Percentiles rank a stretch among this genome's conserved stretches.
Conservation (phyloP, 2,888 invertebrate genomes). For the Isoperla grammatica region DNA sequence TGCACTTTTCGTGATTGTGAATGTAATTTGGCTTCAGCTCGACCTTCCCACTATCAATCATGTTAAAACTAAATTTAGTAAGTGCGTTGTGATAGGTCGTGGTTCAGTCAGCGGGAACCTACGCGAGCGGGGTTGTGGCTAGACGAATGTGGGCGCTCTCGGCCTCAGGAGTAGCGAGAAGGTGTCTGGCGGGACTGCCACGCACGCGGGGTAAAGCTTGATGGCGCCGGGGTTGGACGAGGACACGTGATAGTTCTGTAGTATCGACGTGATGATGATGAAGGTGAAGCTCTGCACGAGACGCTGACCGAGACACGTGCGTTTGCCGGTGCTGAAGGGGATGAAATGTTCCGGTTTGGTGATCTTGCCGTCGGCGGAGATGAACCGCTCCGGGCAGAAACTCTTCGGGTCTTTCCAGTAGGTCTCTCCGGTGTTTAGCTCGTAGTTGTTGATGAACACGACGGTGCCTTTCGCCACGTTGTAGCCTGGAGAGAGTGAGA, state of each 20-base stretch:
- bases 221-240: constrained; percentile 50
- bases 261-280: constrained; percentile 63
- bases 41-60: too few relatives aligned
- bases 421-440: constrained; percentile 64
- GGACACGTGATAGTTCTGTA: constrained; percentile 62
- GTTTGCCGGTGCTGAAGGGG: constrained; percentile 79
- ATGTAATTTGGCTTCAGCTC: too few relatives aligned
- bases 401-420: constrained; percentile 67
- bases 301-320: constrained; percentile 82
- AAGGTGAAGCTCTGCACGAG: constrained; percentile 70
- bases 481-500: constrained; percentile 49
- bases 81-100: too few relatives aligned
- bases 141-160: constrained; percentile 6
- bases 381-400: constrained; percentile 72
- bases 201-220: constrained; percentile 58
- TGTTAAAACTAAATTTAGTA: too few relatives aligned
- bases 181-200: constrained; percentile 68
- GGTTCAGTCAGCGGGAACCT: too few relatives aligned
- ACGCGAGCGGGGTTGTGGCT: too few relatives aligned
- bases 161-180: constrained; percentile 43
- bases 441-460: constrained; percentile 79
- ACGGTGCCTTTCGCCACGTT: constrained; percentile 70
- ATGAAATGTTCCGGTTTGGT: constrained; percentile 65
- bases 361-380: constrained; percentile 50
- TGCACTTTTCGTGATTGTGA: too few relatives aligned